These are phyloP conservation scores for Riparia riparia DNA, from an alignment of 2,113 vertebrate species.

Conservation along the genomic window DNA sequence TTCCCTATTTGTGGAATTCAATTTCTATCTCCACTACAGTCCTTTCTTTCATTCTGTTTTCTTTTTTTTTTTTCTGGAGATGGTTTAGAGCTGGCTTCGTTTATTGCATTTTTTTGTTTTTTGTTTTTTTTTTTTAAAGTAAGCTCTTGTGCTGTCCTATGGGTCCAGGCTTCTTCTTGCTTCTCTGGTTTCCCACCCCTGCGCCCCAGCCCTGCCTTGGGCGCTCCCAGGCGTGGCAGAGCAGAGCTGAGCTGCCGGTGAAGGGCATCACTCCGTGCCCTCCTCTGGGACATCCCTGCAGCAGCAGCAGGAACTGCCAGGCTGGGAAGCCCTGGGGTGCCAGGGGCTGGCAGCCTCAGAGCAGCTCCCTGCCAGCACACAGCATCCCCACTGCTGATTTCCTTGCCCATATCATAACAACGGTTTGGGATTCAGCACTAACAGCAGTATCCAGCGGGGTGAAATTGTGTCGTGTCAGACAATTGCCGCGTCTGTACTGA, in stretches of 20 bases:
- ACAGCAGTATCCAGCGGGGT: background rate
- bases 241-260: rapidly evolving
- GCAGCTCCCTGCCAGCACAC: background rate
- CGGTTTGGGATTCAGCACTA: background rate
- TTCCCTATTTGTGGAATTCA: background rate
- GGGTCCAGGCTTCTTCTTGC: background rate
- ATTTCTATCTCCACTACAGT: background rate
- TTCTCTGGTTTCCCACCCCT: background rate
- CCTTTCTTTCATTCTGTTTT: background rate
- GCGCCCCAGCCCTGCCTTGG: background rate
- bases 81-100: background rate
- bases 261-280: background rate
- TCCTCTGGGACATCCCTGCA: background rate
- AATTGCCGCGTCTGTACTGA: background rate
- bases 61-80: background rate
- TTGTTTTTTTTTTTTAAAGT: background rate
- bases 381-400: background rate
- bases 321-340: too few species aligned
- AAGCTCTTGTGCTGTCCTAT: background rate
- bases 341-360: background rate
- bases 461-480: background rate
- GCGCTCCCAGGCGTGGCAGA: background rate
- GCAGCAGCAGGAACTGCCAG: background rate
- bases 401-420: background rate
- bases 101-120: too few species aligned